These are phyloP conservation scores for Pygoscelis antarcticus DNA, from an alignment of 2,113 vertebrate species.

Conservation along the genomic window DNA sequence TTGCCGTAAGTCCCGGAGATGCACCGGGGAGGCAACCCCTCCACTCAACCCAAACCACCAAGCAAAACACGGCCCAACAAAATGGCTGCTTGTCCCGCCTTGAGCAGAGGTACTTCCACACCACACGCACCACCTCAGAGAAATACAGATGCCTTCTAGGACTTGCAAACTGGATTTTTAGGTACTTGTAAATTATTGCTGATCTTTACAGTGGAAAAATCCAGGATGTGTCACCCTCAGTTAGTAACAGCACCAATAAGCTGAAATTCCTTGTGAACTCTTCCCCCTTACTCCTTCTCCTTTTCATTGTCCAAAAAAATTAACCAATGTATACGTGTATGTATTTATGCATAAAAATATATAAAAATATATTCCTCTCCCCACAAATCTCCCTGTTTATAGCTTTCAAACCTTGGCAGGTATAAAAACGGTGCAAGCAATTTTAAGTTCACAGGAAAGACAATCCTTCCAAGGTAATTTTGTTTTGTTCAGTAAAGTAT, in stretches of 20 bases:
- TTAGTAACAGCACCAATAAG: not conserved
- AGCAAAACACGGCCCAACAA: accelerated
- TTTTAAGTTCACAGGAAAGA: not conserved
- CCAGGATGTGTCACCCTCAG: not conserved
- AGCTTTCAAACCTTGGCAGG: not conserved
- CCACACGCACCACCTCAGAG: accelerated
- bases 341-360: not conserved
- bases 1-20: not conserved
- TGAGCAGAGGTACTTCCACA: not conserved
- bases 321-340: not conserved
- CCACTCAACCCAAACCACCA: not conserved
- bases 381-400: not conserved
- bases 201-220: not conserved
- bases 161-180: not conserved
- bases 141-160: not conserved
- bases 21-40: not conserved
- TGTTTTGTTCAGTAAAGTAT: not conserved
- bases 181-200: not conserved
- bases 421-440: not conserved
- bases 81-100: not conserved
- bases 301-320: not conserved
- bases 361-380: not conserved
- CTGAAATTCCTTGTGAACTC: not conserved
- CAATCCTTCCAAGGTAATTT: not conserved
- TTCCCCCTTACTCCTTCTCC: not conserved